Percentiles rank a stretch among this genome's conserved stretches.
phyloP scores from a whole-genome alignment of 2,797 vertebrate species.

The Coranthus polyacanthus region DNA sequence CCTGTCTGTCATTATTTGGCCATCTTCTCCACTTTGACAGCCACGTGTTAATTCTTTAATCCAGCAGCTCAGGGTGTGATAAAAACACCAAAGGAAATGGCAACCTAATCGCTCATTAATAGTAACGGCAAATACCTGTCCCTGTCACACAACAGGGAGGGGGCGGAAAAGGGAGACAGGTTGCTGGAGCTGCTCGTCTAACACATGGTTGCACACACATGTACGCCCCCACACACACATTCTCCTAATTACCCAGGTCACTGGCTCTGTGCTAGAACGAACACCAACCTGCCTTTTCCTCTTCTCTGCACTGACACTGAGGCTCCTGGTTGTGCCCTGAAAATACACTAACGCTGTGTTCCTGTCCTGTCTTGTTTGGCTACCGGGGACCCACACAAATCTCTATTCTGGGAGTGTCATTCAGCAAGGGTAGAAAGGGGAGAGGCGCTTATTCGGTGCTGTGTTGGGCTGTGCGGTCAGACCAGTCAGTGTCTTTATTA shows the following conservation, averaged over 20 bases:
- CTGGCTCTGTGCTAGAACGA: conserved; percentile 51
- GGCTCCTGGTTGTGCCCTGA: conserved; percentile 56
- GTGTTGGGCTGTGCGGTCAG: conserved; percentile 48
- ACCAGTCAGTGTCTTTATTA: conserved; percentile 78
- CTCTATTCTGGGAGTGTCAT: conserved; percentile 82
- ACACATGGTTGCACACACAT: conserved; percentile 57
- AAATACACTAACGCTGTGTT: conserved; percentile 71
- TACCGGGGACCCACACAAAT: conserved; percentile 68
- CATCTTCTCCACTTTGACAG: conserved; percentile 65
- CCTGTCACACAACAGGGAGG: conserved; percentile 51
- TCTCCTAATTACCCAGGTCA: conserved; percentile 74
- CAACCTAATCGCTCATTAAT: conserved; percentile 79
- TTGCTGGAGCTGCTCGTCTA: conserved; percentile 43
- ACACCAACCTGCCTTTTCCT: conserved; percentile 45
- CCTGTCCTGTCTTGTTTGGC: conserved; percentile 72
- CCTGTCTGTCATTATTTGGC: conserved; percentile 43
- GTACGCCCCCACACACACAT: conserved; percentile 35
- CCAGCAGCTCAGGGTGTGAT: conserved; percentile 71
- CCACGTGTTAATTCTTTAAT: conserved; percentile 82
- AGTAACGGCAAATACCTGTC: conserved; percentile 80
- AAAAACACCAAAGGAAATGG: conserved; percentile 70
- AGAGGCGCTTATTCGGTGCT: conserved; percentile 67
- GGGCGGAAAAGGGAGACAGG: conserved; percentile 35
- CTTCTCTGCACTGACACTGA: conserved; percentile 52
- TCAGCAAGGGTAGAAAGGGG: conserved; percentile 74